These are phyloP conservation scores for Drosophila miranda DNA, from an alignment of 1,140 invertebrate species.

Conservation along the genomic window DNA sequence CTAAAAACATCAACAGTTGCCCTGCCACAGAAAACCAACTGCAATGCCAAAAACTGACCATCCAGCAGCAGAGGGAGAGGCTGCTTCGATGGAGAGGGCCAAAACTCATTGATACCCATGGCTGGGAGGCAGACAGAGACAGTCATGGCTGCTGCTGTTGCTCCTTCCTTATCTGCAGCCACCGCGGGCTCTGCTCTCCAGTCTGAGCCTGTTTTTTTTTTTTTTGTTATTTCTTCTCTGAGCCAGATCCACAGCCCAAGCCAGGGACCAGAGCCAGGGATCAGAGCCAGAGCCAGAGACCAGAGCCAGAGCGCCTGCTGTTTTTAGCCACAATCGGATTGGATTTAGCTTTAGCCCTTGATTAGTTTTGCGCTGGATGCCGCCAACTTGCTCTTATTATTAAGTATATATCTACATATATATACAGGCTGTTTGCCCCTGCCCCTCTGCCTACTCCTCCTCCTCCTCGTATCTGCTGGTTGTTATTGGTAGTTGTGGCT, in stretches of 20 bases:
- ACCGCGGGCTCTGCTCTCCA: conserved; percentile 50
- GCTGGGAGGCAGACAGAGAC: conserved; percentile 46
- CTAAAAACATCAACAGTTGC: conserved; percentile 82
- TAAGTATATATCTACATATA: conserved; percentile 63
- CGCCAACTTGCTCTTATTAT: conserved; percentile 75
- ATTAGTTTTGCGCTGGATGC: conserved; percentile 73
- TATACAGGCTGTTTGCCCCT: conserved; percentile 22
- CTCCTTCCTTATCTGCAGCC: conserved; percentile 53
- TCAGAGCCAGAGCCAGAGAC: conserved; percentile 3
- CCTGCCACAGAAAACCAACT: conserved; percentile 56
- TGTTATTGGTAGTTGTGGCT: conserved; percentile 49
- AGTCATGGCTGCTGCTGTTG: conserved; percentile 60
- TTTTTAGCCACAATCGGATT: conserved; percentile 72
- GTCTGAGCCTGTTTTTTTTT: conserved; percentile 32
- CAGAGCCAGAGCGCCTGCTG: conserved; percentile 58
- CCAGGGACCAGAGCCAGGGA: neutral
- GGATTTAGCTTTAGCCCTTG: conserved; percentile 80
- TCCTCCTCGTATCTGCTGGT: conserved; percentile 7
- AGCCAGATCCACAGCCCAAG: conserved; percentile 7
- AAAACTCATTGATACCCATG: conserved; percentile 73
- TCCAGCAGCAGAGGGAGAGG: conserved; percentile 12
- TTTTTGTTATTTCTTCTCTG: neutral
- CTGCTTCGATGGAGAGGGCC: conserved; percentile 8
- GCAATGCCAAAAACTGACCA: conserved; percentile 43
- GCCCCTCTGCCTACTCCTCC: conserved; percentile 30